A percentile compares a stretch with the other conserved stretches of the same genome.
phyloP scores from a whole-genome alignment of 2,888 invertebrate genomes.

The Dexiosoma caninum region DNA sequence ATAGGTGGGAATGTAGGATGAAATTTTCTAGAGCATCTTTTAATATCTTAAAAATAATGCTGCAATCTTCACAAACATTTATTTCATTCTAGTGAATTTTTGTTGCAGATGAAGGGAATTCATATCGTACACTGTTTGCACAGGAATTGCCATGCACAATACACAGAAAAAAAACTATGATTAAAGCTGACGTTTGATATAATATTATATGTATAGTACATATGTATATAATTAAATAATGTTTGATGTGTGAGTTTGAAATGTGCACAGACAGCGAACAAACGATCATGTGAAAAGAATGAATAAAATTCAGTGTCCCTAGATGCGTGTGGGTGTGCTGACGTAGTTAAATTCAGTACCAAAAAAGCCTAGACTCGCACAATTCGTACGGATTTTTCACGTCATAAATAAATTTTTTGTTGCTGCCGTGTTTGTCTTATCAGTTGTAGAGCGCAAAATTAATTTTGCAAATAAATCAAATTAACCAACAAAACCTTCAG shows the following conservation, averaged over 20 bases:
- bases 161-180: too few relatives aligned
- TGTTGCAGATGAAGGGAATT: too few relatives aligned
- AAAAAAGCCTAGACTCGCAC: background rate
- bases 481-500: background rate
- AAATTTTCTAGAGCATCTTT: background rate
- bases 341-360: background rate
- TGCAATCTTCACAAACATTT: too few relatives aligned
- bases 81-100: too few relatives aligned
- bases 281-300: background rate
- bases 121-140: too few relatives aligned
- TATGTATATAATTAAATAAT: too few relatives aligned
- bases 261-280: background rate
- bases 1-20: background rate
- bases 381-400: conserved; percentile 5
- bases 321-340: background rate
- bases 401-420: background rate
- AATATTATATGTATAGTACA: too few relatives aligned
- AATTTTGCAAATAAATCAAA: conserved; percentile 16
- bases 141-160: too few relatives aligned
- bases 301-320: background rate
- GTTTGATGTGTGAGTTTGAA: background rate
- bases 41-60: background rate
- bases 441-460: conserved; percentile 1
- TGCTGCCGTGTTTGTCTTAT: background rate
- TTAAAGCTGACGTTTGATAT: too few relatives aligned